phyloP scores from a whole-genome alignment of 2,888 invertebrate genomes.

The Acholoe squamosa region DNA sequence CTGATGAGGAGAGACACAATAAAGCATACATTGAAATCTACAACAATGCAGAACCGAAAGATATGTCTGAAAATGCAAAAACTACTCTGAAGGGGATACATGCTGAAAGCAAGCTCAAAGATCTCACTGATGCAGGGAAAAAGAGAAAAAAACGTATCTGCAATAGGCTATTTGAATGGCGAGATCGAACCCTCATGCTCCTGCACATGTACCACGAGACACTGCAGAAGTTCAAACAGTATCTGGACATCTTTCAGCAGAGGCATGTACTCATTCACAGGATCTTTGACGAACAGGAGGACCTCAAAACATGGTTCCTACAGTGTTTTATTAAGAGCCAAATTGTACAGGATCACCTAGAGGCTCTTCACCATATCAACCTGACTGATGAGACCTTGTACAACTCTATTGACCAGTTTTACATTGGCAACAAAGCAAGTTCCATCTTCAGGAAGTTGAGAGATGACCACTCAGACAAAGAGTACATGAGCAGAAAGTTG shows the following conservation, averaged over 20 bases:
- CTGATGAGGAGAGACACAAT: too few species aligned
- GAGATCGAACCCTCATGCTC: neutral
- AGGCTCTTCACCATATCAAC: too few species aligned
- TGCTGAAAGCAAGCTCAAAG: neutral
- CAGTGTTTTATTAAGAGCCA: too few species aligned
- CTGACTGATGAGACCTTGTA: too few species aligned
- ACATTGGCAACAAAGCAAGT: too few species aligned
- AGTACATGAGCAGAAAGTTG: too few species aligned
- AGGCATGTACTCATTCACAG: neutral
- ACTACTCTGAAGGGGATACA: neutral
- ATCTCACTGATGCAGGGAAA: neutral
- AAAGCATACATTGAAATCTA: neutral
- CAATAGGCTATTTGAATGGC: too few species aligned
- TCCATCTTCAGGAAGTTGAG: too few species aligned
- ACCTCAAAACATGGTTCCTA: neutral
- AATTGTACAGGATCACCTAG: too few species aligned
- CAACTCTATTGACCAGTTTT: too few species aligned
- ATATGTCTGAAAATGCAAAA: neutral
- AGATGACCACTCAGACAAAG: too few species aligned
- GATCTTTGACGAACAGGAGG: neutral
- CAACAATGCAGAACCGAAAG: neutral
- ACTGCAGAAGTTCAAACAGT: neutral
- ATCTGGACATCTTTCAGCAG: neutral
- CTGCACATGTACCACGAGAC: neutral
- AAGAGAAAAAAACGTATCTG: too few species aligned